Evolutionary conservation across 2,888 invertebrate species (phyloP).

Genomic region (Hoplodrina ambigua): DNA sequence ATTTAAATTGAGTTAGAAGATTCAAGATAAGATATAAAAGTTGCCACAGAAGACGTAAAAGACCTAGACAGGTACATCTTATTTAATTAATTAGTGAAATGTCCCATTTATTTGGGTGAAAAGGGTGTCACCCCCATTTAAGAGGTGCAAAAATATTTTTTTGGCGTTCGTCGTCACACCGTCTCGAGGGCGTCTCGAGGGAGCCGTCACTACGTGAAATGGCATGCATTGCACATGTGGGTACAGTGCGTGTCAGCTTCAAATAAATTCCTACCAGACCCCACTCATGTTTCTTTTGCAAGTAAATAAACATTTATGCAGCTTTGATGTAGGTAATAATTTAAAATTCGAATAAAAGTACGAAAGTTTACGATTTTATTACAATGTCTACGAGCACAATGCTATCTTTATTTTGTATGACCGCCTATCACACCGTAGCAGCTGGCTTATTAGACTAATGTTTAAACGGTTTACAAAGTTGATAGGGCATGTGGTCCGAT

Average conservation of each 20-base stretch:
- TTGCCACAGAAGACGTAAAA: background rate
- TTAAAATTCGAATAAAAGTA: conserved; percentile 45
- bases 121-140: conserved; percentile 7
- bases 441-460: conserved; percentile 68
- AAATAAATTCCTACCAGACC: conserved; percentile 44
- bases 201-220: conserved; percentile 37
- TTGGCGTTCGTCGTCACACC: conserved; percentile 49
- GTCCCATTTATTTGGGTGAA: background rate
- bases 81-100: background rate
- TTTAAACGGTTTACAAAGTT: conserved; percentile 83
- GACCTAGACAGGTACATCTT: background rate
- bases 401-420: conserved; percentile 32
- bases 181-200: conserved; percentile 46
- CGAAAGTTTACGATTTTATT: conserved; percentile 21
- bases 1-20: background rate
- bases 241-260: conserved; percentile 37
- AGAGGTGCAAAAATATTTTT: conserved; percentile 5
- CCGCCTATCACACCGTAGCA: conserved; percentile 65
- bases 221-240: conserved; percentile 41
- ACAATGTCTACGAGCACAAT: conserved; percentile 34
- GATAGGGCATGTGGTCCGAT: conserved; percentile 86
- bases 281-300: conserved; percentile 38
- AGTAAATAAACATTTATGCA: conserved; percentile 32
- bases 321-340: conserved; percentile 27
- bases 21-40: background rate